Conservation (phyloP, 2,888 invertebrate genomes). For the Villa cingulata region DNA sequence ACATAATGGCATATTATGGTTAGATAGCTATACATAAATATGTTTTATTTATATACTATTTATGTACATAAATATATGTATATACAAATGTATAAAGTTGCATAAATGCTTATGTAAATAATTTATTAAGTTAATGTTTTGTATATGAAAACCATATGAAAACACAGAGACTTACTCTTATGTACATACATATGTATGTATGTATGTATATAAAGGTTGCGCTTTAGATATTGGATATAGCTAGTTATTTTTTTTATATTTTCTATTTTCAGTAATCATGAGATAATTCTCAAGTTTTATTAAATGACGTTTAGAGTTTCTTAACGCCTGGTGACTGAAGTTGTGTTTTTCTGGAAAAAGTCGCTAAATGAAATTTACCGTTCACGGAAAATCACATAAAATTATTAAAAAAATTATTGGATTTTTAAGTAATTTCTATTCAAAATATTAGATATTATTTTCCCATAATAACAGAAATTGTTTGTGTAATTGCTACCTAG, state of each 20-base stretch:
- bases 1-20: too few species aligned
- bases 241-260: neutral
- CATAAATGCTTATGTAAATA: too few species aligned
- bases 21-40: too few species aligned
- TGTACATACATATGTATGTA: too few species aligned
- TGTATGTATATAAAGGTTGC: neutral
- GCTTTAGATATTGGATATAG: neutral
- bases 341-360: slow-evolving; percentile 25
- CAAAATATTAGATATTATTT: neutral
- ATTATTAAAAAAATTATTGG: neutral
- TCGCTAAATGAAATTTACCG: slow-evolving; percentile 11
- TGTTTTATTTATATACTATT: too few species aligned
- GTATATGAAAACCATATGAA: too few species aligned
- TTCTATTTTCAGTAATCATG: neutral
- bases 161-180: too few species aligned
- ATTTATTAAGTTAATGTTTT: too few species aligned
- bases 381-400: neutral
- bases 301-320: slow-evolving; percentile 9
- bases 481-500: too few species aligned
- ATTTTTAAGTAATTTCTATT: too few species aligned
- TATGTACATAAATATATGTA: too few species aligned
- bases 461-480: neutral
- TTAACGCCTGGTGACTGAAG: slow-evolving; percentile 21
- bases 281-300: neutral
- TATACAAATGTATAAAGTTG: too few species aligned